These are phyloP conservation scores for Heptranchias perlo DNA, from an alignment of 2,113 vertebrate genomes.

Conservation along the genomic window DNA sequence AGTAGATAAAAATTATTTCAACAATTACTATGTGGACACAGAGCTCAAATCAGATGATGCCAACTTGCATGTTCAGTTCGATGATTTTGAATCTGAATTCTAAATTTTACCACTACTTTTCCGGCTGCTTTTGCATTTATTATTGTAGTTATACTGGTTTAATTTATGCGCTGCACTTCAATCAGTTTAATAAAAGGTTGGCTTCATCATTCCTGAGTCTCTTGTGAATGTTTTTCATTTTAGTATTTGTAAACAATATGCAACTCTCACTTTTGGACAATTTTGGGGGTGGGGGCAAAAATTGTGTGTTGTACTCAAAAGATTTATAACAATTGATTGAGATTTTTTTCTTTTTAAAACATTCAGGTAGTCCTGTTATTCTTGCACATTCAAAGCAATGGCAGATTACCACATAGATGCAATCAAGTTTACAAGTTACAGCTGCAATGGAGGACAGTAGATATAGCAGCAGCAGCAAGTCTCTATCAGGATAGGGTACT, in stretches of 20 bases:
- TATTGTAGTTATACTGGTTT: background rate
- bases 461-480: background rate
- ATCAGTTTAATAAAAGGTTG: background rate
- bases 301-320: background rate
- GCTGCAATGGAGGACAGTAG: background rate
- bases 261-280: background rate
- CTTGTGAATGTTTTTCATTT: background rate
- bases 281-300: background rate
- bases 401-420: background rate
- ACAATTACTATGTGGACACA: background rate
- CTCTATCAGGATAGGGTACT: background rate
- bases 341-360: background rate
- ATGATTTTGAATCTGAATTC: background rate
- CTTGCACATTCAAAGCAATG: background rate
- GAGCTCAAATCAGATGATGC: background rate
- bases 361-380: background rate
- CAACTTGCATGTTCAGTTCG: background rate
- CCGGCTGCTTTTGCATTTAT: background rate
- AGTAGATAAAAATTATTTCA: background rate
- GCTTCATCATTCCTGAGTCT: background rate
- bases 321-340: too few relatives aligned
- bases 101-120: background rate
- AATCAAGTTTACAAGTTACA: background rate
- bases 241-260: background rate
- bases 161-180: background rate